These are phyloP conservation scores for Micromys minutus DNA, from an alignment of 2,113 vertebrate species.

Conservation along the genomic window DNA sequence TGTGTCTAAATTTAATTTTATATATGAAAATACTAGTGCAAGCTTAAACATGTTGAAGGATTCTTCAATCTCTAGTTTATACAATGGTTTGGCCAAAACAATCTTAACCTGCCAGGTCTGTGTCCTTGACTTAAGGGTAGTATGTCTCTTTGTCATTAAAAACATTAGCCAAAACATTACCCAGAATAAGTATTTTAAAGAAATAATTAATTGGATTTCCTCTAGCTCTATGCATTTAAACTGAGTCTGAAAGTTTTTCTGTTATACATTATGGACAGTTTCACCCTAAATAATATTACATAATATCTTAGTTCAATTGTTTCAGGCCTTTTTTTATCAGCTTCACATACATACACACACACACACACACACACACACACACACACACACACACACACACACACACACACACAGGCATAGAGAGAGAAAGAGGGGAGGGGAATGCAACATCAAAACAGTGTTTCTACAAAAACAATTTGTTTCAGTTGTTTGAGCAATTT, in stretches of 20 bases:
- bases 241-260: slow-evolving; percentile 32
- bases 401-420: background rate
- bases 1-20: slow-evolving; percentile 24
- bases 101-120: background rate
- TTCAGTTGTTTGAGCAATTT: slow-evolving; percentile 20
- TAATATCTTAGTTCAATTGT: background rate
- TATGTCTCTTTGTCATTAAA: slow-evolving; percentile 58
- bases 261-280: background rate
- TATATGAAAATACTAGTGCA: background rate
- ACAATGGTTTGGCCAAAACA: background rate
- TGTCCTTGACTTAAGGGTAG: slow-evolving; percentile 68
- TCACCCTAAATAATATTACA: background rate
- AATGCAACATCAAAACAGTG: background rate
- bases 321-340: background rate
- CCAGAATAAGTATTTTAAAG: slow-evolving; percentile 45
- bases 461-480: background rate
- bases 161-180: no score
- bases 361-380: background rate
- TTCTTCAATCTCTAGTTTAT: slow-evolving; percentile 43
- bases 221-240: slow-evolving; percentile 22
- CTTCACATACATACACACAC: background rate
- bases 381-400: background rate
- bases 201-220: background rate
- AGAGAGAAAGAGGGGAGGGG: no score
- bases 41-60: background rate